phyloP scores from a whole-genome alignment of 2,113 vertebrate genomes.

The Lutjanus erythropterus region DNA sequence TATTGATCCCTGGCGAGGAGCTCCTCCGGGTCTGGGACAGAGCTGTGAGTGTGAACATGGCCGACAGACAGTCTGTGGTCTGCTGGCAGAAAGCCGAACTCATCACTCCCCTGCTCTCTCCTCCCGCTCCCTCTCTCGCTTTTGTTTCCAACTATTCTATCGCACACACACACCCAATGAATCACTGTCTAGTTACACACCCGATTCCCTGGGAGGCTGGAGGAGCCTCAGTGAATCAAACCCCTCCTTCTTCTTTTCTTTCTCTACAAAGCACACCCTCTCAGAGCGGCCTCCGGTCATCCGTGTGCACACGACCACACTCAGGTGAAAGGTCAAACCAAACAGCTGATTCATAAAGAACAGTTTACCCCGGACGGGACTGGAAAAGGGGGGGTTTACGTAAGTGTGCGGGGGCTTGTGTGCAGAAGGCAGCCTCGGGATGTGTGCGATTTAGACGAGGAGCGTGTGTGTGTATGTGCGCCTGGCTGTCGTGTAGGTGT shows the following conservation, averaged over 20 bases:
- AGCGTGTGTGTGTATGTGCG: slow-evolving; percentile 38
- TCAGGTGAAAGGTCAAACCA: slow-evolving; percentile 42
- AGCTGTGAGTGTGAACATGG: slow-evolving; percentile 68
- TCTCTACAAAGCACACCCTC: slow-evolving; percentile 36
- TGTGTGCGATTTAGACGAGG: slow-evolving; percentile 18
- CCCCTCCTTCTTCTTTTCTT: slow-evolving; percentile 28
- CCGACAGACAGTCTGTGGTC: slow-evolving; percentile 51
- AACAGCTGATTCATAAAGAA: slow-evolving; percentile 24
- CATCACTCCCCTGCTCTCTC: slow-evolving; percentile 60
- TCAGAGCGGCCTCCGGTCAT: slow-evolving; percentile 33
- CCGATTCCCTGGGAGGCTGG: slow-evolving; percentile 54
- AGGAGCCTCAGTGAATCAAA: slow-evolving; percentile 65
- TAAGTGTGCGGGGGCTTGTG: slow-evolving; percentile 35
- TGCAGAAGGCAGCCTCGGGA: slow-evolving; percentile 37
- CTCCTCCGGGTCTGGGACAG: slow-evolving; percentile 29
- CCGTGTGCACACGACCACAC: neutral
- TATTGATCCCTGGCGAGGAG: slow-evolving; percentile 64
- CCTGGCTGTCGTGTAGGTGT: slow-evolving; percentile 48
- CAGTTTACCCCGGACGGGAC: neutral
- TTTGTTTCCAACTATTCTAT: slow-evolving; percentile 67
- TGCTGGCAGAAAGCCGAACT: slow-evolving; percentile 61
- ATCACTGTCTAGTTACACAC: slow-evolving; percentile 76
- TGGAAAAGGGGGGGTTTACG: slow-evolving; percentile 28
- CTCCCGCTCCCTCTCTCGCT: slow-evolving; percentile 39
- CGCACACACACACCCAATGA: slow-evolving; percentile 57